Base-by-base conservation (phyloP, 1,140 invertebrate species). In the Cydia amplana region DNA sequence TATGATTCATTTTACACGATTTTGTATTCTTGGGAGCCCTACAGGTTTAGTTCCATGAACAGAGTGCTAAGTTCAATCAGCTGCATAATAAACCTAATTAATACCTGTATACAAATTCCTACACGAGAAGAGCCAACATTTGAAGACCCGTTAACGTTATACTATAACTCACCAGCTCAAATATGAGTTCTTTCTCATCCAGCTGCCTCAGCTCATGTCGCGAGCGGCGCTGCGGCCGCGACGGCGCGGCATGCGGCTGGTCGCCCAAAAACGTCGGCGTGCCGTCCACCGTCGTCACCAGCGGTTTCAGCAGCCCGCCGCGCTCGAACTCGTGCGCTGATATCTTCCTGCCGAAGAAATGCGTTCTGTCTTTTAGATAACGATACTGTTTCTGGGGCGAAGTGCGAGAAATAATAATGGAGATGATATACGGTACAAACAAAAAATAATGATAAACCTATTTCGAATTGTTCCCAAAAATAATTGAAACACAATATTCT, bases 251-350 rank as follows among this genome's bases (percentile, higher is more conserved):
- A 83, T 85, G 93, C 79, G 75, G 90, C 85, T 86, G 89, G 81
- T 89, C 90, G 32, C 89, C 90, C 16, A 98, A 92, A 91, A 98
- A 98, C 6, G 97, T 98, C 23, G 97, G 97, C 6, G 97, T 97
- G 0, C 98, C 98, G 86, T 98, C 97, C 32, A 98, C 96, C 2
- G 97, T 97, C 76, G 96, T 97, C 64, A 99, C 96, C 87, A 99
- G 97, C 64, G 98, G 98, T 88, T 98, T 98, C 55, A 98, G 89
- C 7, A 98, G 94, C 55, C 98, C 97, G 1, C 97, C 97, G 2
- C 97, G 95, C 89, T 99, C 98, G 88, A 99, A 99, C 88, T 99
- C 98, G 91, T 98, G 97, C 10, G 98, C 98, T 3, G 98, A 99
- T 84, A 99, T 98, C 94, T 99, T 99, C 74, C 98, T 95, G 83